Evolutionary conservation across 2,797 vertebrate species (phyloP).

Genomic region (Urophycis tenuis): DNA sequence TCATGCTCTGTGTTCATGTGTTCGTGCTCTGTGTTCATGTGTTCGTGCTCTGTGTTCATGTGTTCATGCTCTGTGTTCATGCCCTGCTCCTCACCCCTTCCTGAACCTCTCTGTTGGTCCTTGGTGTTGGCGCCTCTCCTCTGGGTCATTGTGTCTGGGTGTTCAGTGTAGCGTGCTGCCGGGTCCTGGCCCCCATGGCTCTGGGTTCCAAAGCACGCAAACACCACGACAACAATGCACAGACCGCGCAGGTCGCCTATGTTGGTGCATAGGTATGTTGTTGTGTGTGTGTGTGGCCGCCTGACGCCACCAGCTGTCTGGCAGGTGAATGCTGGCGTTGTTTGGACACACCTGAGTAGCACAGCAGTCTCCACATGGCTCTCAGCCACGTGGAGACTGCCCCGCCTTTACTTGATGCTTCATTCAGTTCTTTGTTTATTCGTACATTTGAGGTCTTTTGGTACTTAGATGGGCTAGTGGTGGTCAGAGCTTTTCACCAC

Average conservation of each 20-base stretch:
- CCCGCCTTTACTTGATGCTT: not conserved
- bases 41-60: too few species aligned
- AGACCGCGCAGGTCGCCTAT: conserved; percentile 23
- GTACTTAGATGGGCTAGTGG: not conserved
- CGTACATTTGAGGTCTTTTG: not conserved
- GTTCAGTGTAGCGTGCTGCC: conserved; percentile 49
- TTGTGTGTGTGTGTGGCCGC: conserved; percentile 34
- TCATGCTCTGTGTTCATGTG: too few species aligned
- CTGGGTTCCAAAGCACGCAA: conserved; percentile 17
- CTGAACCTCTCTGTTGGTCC: not conserved
- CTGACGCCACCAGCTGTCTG: conserved; percentile 78
- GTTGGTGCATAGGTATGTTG: conserved; percentile 23
- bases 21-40: not conserved
- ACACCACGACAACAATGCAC: conserved; percentile 30
- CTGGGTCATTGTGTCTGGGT: conserved; percentile 45
- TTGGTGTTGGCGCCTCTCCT: conserved; percentile 38
- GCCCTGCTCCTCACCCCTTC: not conserved
- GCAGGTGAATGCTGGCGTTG: conserved; percentile 72
- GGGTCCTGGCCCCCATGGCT: not conserved
- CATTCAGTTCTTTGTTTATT: not conserved
- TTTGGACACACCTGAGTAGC: conserved; percentile 77
- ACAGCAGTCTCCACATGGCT: conserved; percentile 64
- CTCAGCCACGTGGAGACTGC: not conserved
- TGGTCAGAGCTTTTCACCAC: not conserved
- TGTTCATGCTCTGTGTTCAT: not conserved